Conservation (phyloP, 2,888 invertebrate genomes). For the Fragum sueziense region DNA sequence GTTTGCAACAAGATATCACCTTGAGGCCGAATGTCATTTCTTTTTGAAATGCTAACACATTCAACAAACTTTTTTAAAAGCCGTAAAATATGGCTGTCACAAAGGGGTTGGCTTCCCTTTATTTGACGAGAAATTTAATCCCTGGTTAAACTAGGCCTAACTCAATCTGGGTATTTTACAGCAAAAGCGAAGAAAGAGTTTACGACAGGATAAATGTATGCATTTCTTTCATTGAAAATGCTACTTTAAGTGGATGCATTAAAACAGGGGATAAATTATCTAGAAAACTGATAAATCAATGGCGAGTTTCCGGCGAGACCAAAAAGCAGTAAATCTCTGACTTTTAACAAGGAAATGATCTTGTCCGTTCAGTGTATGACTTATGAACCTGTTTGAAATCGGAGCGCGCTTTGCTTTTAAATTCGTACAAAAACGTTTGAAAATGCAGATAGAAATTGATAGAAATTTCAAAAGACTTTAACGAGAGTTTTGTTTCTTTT, state of each 20-base stretch:
- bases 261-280: slow-evolving; percentile 20
- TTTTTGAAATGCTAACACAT: slow-evolving; percentile 22
- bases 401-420: slow-evolving; percentile 2
- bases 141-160: slow-evolving; percentile 1
- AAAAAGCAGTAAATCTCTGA: slow-evolving; percentile 12
- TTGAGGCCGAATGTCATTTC: slow-evolving; percentile 16
- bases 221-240: slow-evolving; percentile 28
- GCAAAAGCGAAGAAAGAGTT: slow-evolving; percentile 26
- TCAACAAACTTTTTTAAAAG: slow-evolving; percentile 7
- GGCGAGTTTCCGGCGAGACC: slow-evolving; percentile 23
- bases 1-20: slow-evolving; percentile 19
- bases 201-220: slow-evolving; percentile 24
- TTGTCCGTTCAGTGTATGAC: slow-evolving; percentile 14
- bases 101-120: slow-evolving; percentile 1
- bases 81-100: slow-evolving; percentile 20
- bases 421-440: slow-evolving; percentile 15
- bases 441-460: not conserved
- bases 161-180: not conserved
- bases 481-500: not conserved
- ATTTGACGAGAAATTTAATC: slow-evolving; percentile 22
- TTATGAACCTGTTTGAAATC: slow-evolving; percentile 24
- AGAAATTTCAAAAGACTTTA: not conserved
- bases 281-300: slow-evolving; percentile 27
- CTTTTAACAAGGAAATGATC: slow-evolving; percentile 15
- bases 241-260: slow-evolving; percentile 28